These are phyloP conservation scores for Crotalus viridis DNA, from an alignment of 2,113 vertebrate genomes.

Conservation along the genomic window DNA sequence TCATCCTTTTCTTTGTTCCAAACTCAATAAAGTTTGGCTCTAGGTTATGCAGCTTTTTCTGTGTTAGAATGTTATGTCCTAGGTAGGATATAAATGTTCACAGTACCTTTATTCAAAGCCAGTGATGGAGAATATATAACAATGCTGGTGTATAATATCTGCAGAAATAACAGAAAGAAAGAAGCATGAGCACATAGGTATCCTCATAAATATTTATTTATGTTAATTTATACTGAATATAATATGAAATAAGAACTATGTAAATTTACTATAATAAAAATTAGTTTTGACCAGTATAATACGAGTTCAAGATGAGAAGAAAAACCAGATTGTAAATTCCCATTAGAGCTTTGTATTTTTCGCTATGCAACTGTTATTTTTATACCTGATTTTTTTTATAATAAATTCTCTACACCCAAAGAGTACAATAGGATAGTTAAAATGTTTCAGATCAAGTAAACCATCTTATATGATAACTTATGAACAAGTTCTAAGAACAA, in stretches of 20 bases:
- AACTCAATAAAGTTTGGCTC: neutral
- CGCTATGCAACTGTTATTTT: neutral
- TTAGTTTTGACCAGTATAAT: neutral
- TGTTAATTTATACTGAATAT: neutral
- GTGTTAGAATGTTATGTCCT: neutral
- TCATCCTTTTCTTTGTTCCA: neutral
- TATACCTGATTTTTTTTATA: neutral
- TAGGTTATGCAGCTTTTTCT: neutral
- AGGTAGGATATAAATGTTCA: neutral
- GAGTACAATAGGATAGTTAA: neutral
- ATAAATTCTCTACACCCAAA: neutral
- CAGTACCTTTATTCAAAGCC: slow-evolving; percentile 79
- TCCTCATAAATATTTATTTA: neutral
- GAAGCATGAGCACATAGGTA: neutral
- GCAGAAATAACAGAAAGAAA: slow-evolving; percentile 12
- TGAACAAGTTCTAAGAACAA: neutral
- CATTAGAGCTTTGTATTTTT: neutral
- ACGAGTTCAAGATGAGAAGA: neutral
- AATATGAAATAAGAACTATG: neutral
- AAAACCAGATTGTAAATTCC: neutral
- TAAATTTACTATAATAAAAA: neutral
- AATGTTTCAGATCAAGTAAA: neutral
- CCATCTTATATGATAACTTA: neutral
- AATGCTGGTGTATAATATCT: slow-evolving; percentile 82
- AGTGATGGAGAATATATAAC: slow-evolving; percentile 82